Conservation (phyloP, 2,113 vertebrate species). For the Charina bottae region DNA sequence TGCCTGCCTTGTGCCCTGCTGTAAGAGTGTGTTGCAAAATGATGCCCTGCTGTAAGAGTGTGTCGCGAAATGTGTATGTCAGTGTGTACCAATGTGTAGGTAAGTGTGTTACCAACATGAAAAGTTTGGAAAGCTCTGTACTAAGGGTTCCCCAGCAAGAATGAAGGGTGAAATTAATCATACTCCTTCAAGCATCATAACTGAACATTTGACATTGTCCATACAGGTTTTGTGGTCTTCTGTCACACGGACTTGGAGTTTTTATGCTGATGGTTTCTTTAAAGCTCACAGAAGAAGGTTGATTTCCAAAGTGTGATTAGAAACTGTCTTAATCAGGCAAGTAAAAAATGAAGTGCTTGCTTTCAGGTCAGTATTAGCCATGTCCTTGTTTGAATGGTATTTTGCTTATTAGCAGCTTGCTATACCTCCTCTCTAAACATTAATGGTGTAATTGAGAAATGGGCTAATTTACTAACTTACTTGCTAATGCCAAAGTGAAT, state of each 20-base stretch:
- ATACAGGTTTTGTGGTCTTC: not conserved
- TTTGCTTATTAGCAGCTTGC: not conserved
- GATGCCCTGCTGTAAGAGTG: no score
- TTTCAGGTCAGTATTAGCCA: not conserved
- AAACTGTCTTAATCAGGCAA: not conserved
- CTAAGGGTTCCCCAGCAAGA: not conserved
- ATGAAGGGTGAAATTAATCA: not conserved
- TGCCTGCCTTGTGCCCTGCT: no score
- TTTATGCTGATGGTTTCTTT: not conserved
- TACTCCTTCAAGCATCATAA: not conserved
- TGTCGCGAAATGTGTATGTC: no score
- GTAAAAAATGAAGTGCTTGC: not conserved
- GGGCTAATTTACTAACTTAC: slow-evolving; percentile 19
- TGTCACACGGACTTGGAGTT: not conserved
- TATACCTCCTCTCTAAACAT: not conserved
- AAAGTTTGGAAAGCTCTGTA: no score
- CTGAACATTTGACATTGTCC: not conserved
- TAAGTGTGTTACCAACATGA: no score
- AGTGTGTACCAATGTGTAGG: no score
- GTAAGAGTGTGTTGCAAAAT: no score
- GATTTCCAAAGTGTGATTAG: not conserved
- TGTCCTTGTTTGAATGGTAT: not conserved
- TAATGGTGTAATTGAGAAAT: slow-evolving; percentile 15
- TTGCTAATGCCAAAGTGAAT: not conserved
- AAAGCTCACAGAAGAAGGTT: not conserved